Percentiles rank a stretch among this genome's conserved stretches.
Evolutionary conservation across 2,888 invertebrate genomes (phyloP).

Genomic region (Clostera curtula): DNA sequence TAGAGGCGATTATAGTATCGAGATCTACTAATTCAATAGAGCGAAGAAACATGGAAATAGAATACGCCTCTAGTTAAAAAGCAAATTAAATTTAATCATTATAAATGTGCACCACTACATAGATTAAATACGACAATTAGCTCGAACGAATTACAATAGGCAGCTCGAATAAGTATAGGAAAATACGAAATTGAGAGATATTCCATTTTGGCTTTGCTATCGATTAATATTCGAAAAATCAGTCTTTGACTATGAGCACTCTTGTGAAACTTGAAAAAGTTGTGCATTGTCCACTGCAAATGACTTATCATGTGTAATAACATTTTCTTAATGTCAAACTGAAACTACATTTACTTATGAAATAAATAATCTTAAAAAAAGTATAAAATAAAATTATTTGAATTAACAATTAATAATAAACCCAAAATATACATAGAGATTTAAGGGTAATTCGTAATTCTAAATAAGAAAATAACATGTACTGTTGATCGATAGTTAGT

Average conservation of each 20-base stretch:
- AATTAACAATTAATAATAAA: conserved; percentile 33
- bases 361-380: conserved; percentile 23
- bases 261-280: conserved; percentile 23
- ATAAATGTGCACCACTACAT: conserved; percentile 40
- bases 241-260: conserved; percentile 69
- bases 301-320: too few species aligned
- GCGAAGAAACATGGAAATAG: too few species aligned
- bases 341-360: too few species aligned
- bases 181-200: conserved; percentile 28
- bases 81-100: conserved; percentile 16
- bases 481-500: conserved; percentile 11
- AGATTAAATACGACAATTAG: conserved; percentile 24
- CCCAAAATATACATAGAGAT: conserved; percentile 33
- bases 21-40: too few species aligned
- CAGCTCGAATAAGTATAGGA: conserved; percentile 19
- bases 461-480: conserved; percentile 12
- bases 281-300: conserved; percentile 33
- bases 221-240: conserved; percentile 48
- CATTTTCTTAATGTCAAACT: too few species aligned
- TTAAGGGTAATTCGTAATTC: conserved; percentile 31
- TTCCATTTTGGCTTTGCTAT: conserved; percentile 35
- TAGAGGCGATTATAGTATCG: conserved; percentile 20
- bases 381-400: conserved; percentile 20
- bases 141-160: conserved; percentile 16
- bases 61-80: conserved; percentile 19